Conservation (phyloP, 2,797 vertebrate species). For the Poecilia velifera region DNA sequence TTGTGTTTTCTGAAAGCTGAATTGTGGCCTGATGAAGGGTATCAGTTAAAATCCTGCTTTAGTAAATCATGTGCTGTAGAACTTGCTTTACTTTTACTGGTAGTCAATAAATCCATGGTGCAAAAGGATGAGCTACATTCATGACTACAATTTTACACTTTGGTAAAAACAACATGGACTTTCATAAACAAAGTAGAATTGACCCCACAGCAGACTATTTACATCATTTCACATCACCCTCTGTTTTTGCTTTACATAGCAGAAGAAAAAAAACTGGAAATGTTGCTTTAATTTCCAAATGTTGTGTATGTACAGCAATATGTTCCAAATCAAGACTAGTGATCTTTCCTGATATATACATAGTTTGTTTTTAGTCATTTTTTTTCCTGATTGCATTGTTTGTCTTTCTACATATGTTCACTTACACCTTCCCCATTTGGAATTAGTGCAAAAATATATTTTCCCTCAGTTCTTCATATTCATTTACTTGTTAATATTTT, state of each 20-base stretch:
- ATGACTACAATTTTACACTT: constrained; percentile 66
- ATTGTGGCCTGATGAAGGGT: background rate
- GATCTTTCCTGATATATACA: constrained; percentile 84
- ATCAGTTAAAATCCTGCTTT: background rate
- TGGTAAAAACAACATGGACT: constrained; percentile 63
- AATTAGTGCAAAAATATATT: background rate
- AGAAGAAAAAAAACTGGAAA: constrained; percentile 87
- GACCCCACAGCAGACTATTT: constrained; percentile 85
- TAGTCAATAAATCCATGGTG: constrained; percentile 58
- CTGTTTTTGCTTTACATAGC: constrained; percentile 78
- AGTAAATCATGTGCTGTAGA: constrained; percentile 53
- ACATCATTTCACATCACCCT: constrained; percentile 85
- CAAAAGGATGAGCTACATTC: constrained; percentile 77
- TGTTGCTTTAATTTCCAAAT: constrained; percentile 33
- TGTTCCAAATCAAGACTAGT: constrained; percentile 80
- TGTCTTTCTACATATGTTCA: background rate
- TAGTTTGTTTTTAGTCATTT: constrained; percentile 26
- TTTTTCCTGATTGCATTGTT: background rate
- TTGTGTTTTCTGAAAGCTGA: background rate
- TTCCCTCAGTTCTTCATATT: background rate
- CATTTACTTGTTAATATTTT: background rate
- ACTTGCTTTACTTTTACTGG: constrained; percentile 46
- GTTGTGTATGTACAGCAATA: constrained; percentile 91
- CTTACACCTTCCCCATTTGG: background rate
- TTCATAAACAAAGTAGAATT: constrained; percentile 73